Evolutionary conservation across 2,797 vertebrate species (phyloP).

Genomic region (Vultur gryphus): DNA sequence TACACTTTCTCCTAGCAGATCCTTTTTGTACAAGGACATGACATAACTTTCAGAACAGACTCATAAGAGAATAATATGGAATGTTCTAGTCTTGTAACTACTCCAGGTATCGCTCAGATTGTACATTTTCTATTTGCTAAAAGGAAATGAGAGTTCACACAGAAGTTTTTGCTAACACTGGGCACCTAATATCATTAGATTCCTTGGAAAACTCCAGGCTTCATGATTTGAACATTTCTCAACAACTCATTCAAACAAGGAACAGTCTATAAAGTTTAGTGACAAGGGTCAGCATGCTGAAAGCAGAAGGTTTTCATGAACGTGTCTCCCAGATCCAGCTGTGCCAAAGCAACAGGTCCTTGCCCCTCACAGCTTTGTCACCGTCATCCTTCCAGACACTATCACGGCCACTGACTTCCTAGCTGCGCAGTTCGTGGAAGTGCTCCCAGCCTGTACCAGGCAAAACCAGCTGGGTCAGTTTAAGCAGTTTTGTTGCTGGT

Average conservation of each 20-base stretch:
- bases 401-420: fast-evolving
- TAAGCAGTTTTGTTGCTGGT: background rate
- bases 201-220: background rate
- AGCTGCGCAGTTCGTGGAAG: fast-evolving
- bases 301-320: background rate
- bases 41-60: background rate
- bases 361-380: background rate
- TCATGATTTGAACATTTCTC: background rate
- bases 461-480: background rate
- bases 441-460: background rate
- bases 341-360: no score
- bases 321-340: background rate
- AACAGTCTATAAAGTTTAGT: background rate
- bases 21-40: background rate
- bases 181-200: background rate
- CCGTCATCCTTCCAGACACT: background rate
- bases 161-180: background rate
- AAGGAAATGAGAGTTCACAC: background rate
- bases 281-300: background rate
- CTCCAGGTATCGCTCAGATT: background rate
- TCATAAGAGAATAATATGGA: background rate
- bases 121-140: background rate
- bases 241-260: background rate
- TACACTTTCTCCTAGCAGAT: background rate
- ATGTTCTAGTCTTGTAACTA: background rate